These are phyloP conservation scores for Phrynocephalus versicolor DNA, from an alignment of 2,113 vertebrate genomes.

Conservation along the genomic window DNA sequence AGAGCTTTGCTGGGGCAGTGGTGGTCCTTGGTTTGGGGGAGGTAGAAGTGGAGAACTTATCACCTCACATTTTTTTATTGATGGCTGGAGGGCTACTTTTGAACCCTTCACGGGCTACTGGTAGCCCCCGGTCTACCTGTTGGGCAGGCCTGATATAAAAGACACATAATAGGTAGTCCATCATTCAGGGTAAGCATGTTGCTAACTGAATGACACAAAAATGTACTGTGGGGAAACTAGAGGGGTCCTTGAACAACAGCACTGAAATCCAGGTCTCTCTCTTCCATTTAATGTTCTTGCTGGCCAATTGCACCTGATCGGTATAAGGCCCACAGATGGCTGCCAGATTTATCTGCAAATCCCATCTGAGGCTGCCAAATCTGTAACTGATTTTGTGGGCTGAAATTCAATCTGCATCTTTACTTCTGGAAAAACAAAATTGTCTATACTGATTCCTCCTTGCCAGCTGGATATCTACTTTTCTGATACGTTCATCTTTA, in stretches of 20 bases:
- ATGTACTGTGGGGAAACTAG: conserved; percentile 13
- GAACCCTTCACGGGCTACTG: too few species aligned
- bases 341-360: not conserved
- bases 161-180: too few species aligned
- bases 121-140: too few species aligned
- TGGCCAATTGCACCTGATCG: not conserved
- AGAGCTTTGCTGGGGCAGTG: too few species aligned
- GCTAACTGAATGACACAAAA: conserved; percentile 21
- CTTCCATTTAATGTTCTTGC: conserved; percentile 8
- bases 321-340: not conserved
- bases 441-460: not conserved
- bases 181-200: too few species aligned
- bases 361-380: conserved; percentile 18
- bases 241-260: not conserved
- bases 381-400: conserved; percentile 3
- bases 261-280: not conserved
- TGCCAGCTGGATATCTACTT: not conserved
- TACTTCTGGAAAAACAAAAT: conserved; percentile 20
- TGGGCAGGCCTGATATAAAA: too few species aligned
- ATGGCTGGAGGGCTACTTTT: too few species aligned
- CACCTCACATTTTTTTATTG: too few species aligned
- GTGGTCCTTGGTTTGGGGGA: too few species aligned
- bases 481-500: not conserved
- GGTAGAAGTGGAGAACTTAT: too few species aligned
- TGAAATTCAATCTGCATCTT: not conserved